phyloP scores from a whole-genome alignment of 2,113 vertebrate species.

The Eolophus roseicapilla region DNA sequence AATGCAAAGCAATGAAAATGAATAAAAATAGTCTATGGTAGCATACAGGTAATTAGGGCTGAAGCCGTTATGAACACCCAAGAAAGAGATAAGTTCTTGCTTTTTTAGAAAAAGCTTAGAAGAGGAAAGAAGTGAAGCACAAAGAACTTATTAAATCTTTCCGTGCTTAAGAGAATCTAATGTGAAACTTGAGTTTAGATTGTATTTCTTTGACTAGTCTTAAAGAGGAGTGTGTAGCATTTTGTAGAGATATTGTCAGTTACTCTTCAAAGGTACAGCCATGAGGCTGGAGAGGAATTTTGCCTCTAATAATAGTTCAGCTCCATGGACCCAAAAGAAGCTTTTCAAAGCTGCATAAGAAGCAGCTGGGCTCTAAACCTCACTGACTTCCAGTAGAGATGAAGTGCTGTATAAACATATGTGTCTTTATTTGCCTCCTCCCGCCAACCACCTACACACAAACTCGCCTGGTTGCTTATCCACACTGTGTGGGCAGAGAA shows the following conservation, averaged over 20 bases:
- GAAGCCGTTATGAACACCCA: neutral
- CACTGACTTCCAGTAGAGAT: neutral
- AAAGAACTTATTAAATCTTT: neutral
- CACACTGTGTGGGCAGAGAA: neutral
- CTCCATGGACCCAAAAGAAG: neutral
- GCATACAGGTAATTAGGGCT: neutral
- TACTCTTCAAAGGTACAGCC: neutral
- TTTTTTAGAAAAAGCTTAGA: neutral
- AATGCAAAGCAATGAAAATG: neutral
- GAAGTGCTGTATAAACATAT: neutral
- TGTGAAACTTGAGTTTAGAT: neutral
- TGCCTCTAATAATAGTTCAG: neutral
- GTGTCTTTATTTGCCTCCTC: slow-evolving; percentile 32
- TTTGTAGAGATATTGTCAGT: neutral
- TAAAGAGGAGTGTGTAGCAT: neutral
- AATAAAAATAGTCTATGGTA: neutral
- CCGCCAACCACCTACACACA: neutral
- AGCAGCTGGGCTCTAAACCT: neutral
- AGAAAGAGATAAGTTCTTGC: neutral
- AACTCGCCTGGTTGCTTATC: slow-evolving; percentile 1
- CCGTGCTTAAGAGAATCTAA: neutral
- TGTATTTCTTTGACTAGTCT: neutral
- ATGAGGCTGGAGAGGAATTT: neutral
- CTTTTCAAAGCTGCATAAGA: neutral
- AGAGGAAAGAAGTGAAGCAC: neutral